phyloP scores from a whole-genome alignment of 1,140 invertebrate genomes.

The Drosophila gunungcola region DNA sequence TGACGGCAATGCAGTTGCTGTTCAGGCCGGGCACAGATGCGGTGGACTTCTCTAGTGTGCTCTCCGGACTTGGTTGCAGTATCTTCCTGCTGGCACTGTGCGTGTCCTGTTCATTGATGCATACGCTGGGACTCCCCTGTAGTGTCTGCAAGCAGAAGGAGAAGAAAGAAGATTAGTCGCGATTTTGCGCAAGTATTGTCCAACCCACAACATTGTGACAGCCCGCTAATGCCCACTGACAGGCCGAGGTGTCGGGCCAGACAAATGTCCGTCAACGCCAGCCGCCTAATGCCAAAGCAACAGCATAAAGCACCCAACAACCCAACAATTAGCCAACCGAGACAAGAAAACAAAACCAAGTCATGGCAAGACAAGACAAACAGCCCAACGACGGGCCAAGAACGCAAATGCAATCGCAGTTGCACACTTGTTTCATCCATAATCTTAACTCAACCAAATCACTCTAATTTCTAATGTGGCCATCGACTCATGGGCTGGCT shows the following conservation, averaged over 20 bases:
- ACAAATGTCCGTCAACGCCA: slow-evolving; percentile 62
- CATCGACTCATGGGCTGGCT: background rate
- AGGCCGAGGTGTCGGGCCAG: slow-evolving; percentile 52
- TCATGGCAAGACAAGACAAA: slow-evolving; percentile 22
- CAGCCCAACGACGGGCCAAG: slow-evolving; percentile 10
- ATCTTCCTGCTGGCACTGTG: slow-evolving; percentile 75
- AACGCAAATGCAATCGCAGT: slow-evolving; percentile 49
- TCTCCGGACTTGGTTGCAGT: slow-evolving; percentile 72
- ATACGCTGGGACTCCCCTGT: slow-evolving; percentile 79
- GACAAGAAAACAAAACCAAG: slow-evolving; percentile 19
- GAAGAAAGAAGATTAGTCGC: background rate
- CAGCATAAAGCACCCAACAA: background rate
- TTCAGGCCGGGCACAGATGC: slow-evolving; percentile 32
- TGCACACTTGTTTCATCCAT: slow-evolving; percentile 7
- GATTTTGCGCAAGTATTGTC: background rate
- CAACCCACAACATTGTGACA: slow-evolving; percentile 10
- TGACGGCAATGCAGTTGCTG: slow-evolving; percentile 70
- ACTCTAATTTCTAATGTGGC: slow-evolving; percentile 1
- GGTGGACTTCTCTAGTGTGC: slow-evolving; percentile 71
- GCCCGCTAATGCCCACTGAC: slow-evolving; percentile 28
- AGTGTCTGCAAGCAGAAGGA: slow-evolving; percentile 61
- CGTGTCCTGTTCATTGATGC: slow-evolving; percentile 80
- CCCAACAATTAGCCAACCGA: slow-evolving; percentile 5
- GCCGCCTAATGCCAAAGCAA: slow-evolving; percentile 43
- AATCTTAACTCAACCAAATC: background rate